Conservation (phyloP, 1,140 invertebrate genomes). For the Hylaeus anthracinus region DNA sequence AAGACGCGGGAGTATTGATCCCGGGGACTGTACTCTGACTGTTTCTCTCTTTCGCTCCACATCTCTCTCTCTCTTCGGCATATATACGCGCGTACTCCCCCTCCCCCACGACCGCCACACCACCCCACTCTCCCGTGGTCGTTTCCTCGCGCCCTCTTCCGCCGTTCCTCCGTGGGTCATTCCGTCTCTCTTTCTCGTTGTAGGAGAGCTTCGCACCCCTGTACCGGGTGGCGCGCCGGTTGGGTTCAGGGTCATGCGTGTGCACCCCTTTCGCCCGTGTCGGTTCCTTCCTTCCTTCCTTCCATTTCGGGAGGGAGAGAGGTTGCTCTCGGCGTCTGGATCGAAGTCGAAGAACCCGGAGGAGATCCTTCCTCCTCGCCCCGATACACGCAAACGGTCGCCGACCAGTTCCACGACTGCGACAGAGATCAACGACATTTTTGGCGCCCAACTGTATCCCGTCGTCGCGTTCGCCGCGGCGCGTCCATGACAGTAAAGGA, state of each 20-base stretch:
- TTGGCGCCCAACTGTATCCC: slow-evolving; percentile 25
- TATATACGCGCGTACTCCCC: slow-evolving; percentile 53
- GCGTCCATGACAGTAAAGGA: background rate
- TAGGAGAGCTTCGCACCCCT: slow-evolving; percentile 70
- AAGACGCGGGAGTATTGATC: slow-evolving; percentile 82
- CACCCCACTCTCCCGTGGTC: slow-evolving; percentile 10
- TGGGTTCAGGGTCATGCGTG: slow-evolving; percentile 79
- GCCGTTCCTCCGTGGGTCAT: slow-evolving; percentile 45
- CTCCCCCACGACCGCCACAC: slow-evolving; percentile 14
- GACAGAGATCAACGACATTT: slow-evolving; percentile 61
- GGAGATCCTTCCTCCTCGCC: slow-evolving; percentile 50
- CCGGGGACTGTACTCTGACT: slow-evolving; percentile 70
- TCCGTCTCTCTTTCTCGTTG: slow-evolving; percentile 41
- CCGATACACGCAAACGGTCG: slow-evolving; percentile 57
- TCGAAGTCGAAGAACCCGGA: slow-evolving; percentile 63
- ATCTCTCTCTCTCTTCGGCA: slow-evolving; percentile 43
- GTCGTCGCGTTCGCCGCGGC: background rate
- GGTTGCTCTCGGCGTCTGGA: slow-evolving; percentile 54
- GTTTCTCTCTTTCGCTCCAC: slow-evolving; percentile 64
- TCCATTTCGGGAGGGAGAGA: slow-evolving; percentile 45
- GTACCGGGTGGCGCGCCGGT: slow-evolving; percentile 71
- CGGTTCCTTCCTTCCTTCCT: slow-evolving; percentile 53
- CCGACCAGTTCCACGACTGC: slow-evolving; percentile 54
- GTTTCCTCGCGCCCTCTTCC: slow-evolving; percentile 40
- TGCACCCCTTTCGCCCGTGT: slow-evolving; percentile 66